Percentiles rank a stretch among this genome's conserved stretches.
phyloP scores from a whole-genome alignment of 2,888 invertebrate species.

The Euphydryas editha region DNA sequence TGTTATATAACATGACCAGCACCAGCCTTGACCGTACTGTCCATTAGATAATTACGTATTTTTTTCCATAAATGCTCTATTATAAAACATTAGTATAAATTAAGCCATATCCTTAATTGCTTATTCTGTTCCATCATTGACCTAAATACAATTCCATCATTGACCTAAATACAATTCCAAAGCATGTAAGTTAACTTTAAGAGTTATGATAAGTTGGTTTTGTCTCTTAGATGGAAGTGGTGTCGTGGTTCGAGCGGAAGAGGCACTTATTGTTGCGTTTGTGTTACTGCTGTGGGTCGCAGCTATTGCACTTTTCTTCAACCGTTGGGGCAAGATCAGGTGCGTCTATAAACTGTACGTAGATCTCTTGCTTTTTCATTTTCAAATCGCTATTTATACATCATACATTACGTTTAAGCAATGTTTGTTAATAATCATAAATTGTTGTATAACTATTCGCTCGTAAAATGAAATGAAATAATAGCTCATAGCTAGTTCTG shows the following conservation, averaged over 20 bases:
- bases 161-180: no score
- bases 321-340: conserved; percentile 96
- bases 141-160: no score
- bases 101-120: no score
- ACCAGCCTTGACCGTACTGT: not conserved
- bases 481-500: not conserved
- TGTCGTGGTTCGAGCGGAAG: conserved; percentile 92
- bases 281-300: conserved; percentile 94
- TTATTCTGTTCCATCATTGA: no score
- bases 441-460: not conserved
- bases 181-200: not conserved
- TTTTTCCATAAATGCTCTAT: no score
- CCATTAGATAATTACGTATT: not conserved
- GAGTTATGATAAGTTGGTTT: not conserved
- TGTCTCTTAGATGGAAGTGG: conserved; percentile 80
- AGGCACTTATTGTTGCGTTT: conserved; percentile 92
- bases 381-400: conserved; percentile 11
- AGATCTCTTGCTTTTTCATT: conserved; percentile 55
- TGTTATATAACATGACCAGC: not conserved
- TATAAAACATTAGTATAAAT: no score
- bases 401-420: not conserved
- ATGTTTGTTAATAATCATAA: not conserved
- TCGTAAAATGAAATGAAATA: not conserved
- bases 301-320: conserved; percentile 95
- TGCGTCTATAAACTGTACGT: conserved; percentile 83